Conservation (phyloP, 2,888 invertebrate species). For the Keiferia lycopersicella region DNA sequence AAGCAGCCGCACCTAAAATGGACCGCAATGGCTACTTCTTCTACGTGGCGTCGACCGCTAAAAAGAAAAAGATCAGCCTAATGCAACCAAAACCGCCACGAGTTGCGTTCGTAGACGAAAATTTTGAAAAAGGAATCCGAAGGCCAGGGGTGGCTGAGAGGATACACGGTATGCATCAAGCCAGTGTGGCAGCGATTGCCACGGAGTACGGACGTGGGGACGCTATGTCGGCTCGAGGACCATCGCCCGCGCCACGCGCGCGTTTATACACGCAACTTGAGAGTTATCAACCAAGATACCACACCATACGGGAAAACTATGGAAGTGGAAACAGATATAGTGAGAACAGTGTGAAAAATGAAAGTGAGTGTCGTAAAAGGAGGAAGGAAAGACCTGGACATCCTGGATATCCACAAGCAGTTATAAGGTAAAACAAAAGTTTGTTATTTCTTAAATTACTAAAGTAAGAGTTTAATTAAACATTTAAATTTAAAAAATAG, state of each 20-base stretch:
- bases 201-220: slow-evolving; percentile 59
- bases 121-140: slow-evolving; percentile 41
- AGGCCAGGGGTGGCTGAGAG: slow-evolving; percentile 68
- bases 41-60: slow-evolving; percentile 75
- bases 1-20: slow-evolving; percentile 74
- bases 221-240: slow-evolving; percentile 62
- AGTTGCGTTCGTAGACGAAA: slow-evolving; percentile 70
- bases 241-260: slow-evolving; percentile 71
- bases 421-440: slow-evolving; percentile 50
- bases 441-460: neutral
- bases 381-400: slow-evolving; percentile 63
- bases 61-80: slow-evolving; percentile 77
- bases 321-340: slow-evolving; percentile 20
- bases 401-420: slow-evolving; percentile 53
- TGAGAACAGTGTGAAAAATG: slow-evolving; percentile 68
- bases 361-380: slow-evolving; percentile 68
- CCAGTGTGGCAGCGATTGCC: slow-evolving; percentile 64
- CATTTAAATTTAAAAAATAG: too few species aligned
- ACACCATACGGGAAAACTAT: slow-evolving; percentile 70
- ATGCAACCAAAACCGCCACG: slow-evolving; percentile 76
- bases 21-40: slow-evolving; percentile 77
- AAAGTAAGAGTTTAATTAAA: too few species aligned
- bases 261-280: slow-evolving; percentile 74
- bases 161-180: slow-evolving; percentile 39
- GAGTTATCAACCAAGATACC: slow-evolving; percentile 77